Conservation (phyloP, 2,888 invertebrate species). For the Protodeltote pygarga region DNA sequence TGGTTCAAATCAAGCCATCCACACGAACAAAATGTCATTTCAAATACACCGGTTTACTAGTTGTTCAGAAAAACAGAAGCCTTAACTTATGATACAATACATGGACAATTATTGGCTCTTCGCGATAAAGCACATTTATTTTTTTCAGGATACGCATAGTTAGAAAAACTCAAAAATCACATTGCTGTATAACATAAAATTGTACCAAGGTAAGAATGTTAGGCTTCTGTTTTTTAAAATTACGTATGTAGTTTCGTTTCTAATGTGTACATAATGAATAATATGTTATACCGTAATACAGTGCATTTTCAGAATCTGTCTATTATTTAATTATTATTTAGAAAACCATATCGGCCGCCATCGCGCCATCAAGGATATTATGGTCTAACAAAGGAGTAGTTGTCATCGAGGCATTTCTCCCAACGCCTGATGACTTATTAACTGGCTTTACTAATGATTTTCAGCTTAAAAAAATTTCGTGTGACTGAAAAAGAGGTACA, state of each 20-base stretch:
- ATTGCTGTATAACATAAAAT: slow-evolving; percentile 78
- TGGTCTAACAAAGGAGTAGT: slow-evolving; percentile 13
- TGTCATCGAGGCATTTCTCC: slow-evolving; percentile 22
- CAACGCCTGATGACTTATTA: no score
- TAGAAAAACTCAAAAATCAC: slow-evolving; percentile 81
- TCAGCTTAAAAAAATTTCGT: no score
- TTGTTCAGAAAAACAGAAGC: slow-evolving; percentile 64
- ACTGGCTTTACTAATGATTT: no score
- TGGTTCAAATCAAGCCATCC: slow-evolving; percentile 16
- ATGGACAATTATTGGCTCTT: slow-evolving; percentile 5
- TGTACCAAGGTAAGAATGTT: slow-evolving; percentile 62
- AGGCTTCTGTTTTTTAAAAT: slow-evolving; percentile 75
- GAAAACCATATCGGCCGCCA: slow-evolving; percentile 9
- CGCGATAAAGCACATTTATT: slow-evolving; percentile 52
- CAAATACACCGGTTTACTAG: slow-evolving; percentile 25
- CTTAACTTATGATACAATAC: slow-evolving; percentile 37
- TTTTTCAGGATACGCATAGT: slow-evolving; percentile 79
- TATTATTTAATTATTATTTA: slow-evolving; percentile 62
- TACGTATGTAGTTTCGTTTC: slow-evolving; percentile 33
- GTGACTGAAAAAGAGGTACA: no score
- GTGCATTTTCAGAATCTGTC: slow-evolving; percentile 52
- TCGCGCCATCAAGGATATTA: slow-evolving; percentile 4
- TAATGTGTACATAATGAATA: slow-evolving; percentile 48
- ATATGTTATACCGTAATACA: slow-evolving; percentile 54
- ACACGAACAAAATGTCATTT: slow-evolving; percentile 16